Evolutionary conservation across 2,113 vertebrate genomes (phyloP).

Genomic region (Salvelinus namaycush): DNA sequence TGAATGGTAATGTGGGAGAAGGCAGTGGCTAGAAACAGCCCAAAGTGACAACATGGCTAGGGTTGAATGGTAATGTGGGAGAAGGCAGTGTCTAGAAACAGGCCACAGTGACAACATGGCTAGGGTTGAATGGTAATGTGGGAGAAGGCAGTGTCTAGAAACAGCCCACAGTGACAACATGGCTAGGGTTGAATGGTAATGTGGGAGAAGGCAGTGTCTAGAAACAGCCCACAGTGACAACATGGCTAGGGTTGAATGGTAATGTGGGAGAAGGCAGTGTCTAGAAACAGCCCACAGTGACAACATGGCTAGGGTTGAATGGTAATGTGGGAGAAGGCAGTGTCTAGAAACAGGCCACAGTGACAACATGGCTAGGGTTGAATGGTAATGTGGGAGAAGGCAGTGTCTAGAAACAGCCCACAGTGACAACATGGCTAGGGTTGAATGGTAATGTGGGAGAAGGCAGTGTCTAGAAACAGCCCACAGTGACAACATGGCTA

Average conservation of each 20-base stretch:
- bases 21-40: constrained; percentile 27
- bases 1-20: constrained; percentile 21
- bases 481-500: constrained; percentile 32
- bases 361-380: constrained; percentile 37
- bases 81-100: constrained; percentile 27
- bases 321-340: constrained; percentile 19
- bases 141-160: constrained; percentile 21
- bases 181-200: constrained; percentile 39
- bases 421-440: constrained; percentile 36
- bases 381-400: constrained; percentile 23
- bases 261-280: constrained; percentile 19
- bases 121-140: constrained; percentile 33
- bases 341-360: constrained; percentile 23
- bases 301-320: constrained; percentile 41
- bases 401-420: constrained; percentile 28
- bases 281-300: constrained; percentile 23
- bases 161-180: constrained; percentile 22
- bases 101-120: constrained; percentile 29
- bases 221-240: constrained; percentile 27
- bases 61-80: constrained; percentile 27
- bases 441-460: constrained; percentile 21
- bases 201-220: constrained; percentile 11
- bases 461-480: constrained; percentile 28
- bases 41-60: constrained; percentile 34
- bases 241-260: constrained; percentile 38